Conservation (phyloP, 1,140 invertebrate species). For the Prorops nasuta region DNA sequence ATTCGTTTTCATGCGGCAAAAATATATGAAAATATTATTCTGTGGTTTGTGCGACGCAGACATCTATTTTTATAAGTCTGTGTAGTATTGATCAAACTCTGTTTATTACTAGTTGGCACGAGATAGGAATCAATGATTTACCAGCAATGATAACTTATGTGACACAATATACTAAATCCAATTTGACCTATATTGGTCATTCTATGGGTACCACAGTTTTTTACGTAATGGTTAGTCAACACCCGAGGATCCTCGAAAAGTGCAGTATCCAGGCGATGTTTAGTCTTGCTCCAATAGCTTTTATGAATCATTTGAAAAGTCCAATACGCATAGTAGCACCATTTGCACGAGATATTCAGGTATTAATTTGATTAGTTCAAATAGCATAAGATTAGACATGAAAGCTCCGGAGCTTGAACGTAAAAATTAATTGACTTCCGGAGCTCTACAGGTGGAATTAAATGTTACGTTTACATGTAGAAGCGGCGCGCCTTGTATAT, state of each 20-base stretch:
- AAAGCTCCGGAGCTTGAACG: too few species aligned
- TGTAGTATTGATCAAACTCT: too few species aligned
- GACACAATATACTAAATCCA: constrained; percentile 16
- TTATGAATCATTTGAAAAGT: constrained; percentile 67
- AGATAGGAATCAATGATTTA: constrained; percentile 63
- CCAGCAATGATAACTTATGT: constrained; percentile 61
- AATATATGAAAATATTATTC: too few species aligned
- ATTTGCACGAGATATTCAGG: constrained; percentile 60
- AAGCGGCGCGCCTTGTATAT: too few species aligned
- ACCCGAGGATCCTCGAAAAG: constrained; percentile 53
- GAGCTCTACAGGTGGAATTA: too few species aligned
- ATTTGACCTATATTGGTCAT: constrained; percentile 60
- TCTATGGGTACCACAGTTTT: constrained; percentile 66
- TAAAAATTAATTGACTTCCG: too few species aligned
- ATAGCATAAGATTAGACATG: too few species aligned
- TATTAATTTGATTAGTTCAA: constrained; percentile 23
- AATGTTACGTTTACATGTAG: too few species aligned
- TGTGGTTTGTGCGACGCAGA: too few species aligned
- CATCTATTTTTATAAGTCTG: too few species aligned
- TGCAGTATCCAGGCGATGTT: constrained; percentile 57
- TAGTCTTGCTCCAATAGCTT: constrained; percentile 74
- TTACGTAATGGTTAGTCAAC: constrained; percentile 61
- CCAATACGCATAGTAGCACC: constrained; percentile 64
- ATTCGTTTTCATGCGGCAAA: too few species aligned
- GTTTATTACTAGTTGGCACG: constrained; percentile 37